Evolutionary conservation across 2,797 vertebrate species (phyloP), one percentile per base, ranked within the genome.

Genomic region (Schizopygopsis pylzovi): DNA sequence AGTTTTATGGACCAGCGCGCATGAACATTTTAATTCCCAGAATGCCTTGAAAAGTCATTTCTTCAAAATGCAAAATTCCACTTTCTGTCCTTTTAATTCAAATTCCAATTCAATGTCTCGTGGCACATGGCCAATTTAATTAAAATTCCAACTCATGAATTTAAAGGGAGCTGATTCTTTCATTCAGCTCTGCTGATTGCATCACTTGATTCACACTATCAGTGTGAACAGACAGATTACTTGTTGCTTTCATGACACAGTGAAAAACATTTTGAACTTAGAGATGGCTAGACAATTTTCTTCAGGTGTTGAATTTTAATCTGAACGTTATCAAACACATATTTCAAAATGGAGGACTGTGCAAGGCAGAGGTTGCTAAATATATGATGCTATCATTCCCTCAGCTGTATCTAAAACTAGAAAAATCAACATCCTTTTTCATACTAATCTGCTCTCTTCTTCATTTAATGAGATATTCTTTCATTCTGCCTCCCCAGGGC

Each of bases 401-500:
- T 73, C 20, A 68, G 11, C 47, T 77, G 75, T 13, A 28, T 85
- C 65, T 78, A 79, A 87, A 84, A 63, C 79, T 22, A 54, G 54
- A 79, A 78, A 84, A 82, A 79, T 47, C 79, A 75, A 82, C 73
- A 77, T 49, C 54, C 84, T 20, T 63, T 86, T 71, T 84, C 72
- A 82, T 56, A 68, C 61, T 82, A 70, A 84, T 90, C 63, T 78
- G 25, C 76, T 86, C 81, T 72, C 54, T 85, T 65, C 33, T 79
- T 79, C 41, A 77, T 73, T 81, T 87, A 86, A 87, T 87, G 78
- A 88, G 89, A 82, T 83, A 63, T 85, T 71, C 72, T 88, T 88
- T 87, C 82, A 81, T 82, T 76, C 52, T 61, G 18, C 63, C 8
- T 72, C 87, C 85, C 80, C 45, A 33, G 85, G 87, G 76, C 47